Base-by-base conservation (phyloP, 2,888 invertebrate genomes). In the Catocala fraxini region DNA sequence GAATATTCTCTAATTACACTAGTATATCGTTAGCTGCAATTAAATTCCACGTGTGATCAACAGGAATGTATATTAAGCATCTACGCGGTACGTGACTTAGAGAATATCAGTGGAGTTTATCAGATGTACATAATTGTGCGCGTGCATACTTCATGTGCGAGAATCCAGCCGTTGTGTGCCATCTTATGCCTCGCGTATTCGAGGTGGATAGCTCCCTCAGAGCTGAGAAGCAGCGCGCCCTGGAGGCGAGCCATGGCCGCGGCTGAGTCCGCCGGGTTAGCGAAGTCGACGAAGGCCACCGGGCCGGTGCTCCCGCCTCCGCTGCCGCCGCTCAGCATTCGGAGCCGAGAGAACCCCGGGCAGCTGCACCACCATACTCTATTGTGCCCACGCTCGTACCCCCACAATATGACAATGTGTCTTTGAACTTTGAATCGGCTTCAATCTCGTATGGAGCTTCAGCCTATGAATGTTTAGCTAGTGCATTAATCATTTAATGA, bases 131-230 rank as follows among this genome's bases (percentile, higher is more conserved):
- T 71, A 75, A 73, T 75, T 64, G 90, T 90, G 91, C 91, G 83
- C 91, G 92, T 92, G 91, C 93, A 91, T 93, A 94, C 93, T 93
- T 93, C 93, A 88, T 93, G 94, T 90, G 92, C 91, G 90, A 91
- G 91, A 90, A 94, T 94, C 94, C 94, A 94, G 91, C 94, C 94
- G 92, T 94, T 94, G 94, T 94, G 94, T 89, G 98, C 98, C 99
- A 99, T 99, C 96, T 99, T 99, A 95, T 98, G 98, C 96, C 98
- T 98, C 94, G 99, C 99, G 96, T 97, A 99, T 96, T 99, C 99
- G 94, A 99, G 99, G 93, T 99, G 97, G 93, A 99, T 98, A 89
- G 99, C 98, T 83, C 99, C 99, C 92, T 99, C 97, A 80, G 99
- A 99, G 93, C 98, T 98, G 92, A 98, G 97, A 87, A 99, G 97